Evolutionary conservation across 2,888 invertebrate genomes (phyloP).

Genomic region (Alentia gelatinosa): DNA sequence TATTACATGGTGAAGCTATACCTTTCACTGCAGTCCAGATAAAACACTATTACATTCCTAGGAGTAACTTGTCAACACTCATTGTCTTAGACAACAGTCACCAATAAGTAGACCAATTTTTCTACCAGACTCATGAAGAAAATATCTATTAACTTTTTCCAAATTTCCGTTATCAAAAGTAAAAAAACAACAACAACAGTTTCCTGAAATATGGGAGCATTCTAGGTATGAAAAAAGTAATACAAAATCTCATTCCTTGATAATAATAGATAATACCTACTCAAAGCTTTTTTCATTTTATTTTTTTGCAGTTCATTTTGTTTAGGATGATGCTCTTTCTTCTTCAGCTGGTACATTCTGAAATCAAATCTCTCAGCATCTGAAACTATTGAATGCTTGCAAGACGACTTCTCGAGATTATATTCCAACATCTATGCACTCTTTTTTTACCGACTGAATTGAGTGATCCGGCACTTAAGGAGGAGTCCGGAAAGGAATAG

Average conservation of each 20-base stretch:
- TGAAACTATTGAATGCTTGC: neutral
- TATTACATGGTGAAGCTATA: neutral
- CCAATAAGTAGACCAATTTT: neutral
- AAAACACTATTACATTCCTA: neutral
- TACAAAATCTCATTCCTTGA: neutral
- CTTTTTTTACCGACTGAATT: neutral
- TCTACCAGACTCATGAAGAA: neutral
- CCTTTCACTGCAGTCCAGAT: neutral
- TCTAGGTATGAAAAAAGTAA: neutral
- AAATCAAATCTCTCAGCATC: neutral
- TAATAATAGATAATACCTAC: neutral
- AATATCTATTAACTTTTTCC: no score
- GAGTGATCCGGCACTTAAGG: neutral
- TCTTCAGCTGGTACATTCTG: slow-evolving; percentile 6
- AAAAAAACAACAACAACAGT: neutral
- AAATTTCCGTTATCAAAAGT: neutral
- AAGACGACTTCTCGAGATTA: neutral
- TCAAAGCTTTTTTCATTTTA: neutral
- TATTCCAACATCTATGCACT: neutral
- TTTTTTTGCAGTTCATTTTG: neutral
- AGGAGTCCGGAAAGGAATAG: neutral
- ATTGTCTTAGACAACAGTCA: neutral
- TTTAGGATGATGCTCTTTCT: neutral
- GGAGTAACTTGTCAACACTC: neutral
- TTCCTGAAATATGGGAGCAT: neutral